Conservation (phyloP, 2,888 invertebrate genomes). For the Prionchulus punctatus region DNA sequence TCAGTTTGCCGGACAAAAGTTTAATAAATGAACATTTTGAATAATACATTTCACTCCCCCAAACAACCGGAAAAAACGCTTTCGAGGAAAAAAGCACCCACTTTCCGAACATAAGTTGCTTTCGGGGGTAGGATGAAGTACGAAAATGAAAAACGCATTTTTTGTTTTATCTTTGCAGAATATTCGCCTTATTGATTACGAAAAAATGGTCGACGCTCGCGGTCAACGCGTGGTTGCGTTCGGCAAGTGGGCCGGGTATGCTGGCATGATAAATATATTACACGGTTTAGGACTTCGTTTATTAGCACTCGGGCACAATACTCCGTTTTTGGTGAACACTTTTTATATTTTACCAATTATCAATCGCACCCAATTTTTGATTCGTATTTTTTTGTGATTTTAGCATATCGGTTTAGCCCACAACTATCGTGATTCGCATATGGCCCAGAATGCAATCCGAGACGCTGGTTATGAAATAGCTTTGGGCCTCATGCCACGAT, state of each 20-base stretch:
- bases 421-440: constrained; percentile 90
- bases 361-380: not conserved
- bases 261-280: constrained; percentile 94
- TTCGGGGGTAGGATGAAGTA: not conserved
- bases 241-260: constrained; percentile 93
- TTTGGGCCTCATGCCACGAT: constrained; percentile 85
- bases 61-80: not conserved
- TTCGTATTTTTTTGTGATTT: constrained; percentile 14
- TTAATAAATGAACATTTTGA: too few species aligned
- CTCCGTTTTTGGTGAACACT: constrained; percentile 73
- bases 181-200: constrained; percentile 89
- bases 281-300: constrained; percentile 86
- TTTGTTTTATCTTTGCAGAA: constrained; percentile 52
- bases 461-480: constrained; percentile 99
- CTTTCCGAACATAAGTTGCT: not conserved
- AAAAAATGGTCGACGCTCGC: constrained; percentile 71
- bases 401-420: constrained; percentile 93
- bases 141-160: constrained; percentile 3
- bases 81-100: not conserved
- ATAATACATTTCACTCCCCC: too few species aligned
- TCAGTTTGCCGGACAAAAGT: too few species aligned
- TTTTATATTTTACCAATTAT: not conserved
- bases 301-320: constrained; percentile 85
- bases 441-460: constrained; percentile 88
- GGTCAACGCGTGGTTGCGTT: constrained; percentile 90